A percentile compares a stretch with the other conserved stretches of the same genome.
Conservation (phyloP, 2,113 vertebrate species). For the Sula dactylatra region DNA sequence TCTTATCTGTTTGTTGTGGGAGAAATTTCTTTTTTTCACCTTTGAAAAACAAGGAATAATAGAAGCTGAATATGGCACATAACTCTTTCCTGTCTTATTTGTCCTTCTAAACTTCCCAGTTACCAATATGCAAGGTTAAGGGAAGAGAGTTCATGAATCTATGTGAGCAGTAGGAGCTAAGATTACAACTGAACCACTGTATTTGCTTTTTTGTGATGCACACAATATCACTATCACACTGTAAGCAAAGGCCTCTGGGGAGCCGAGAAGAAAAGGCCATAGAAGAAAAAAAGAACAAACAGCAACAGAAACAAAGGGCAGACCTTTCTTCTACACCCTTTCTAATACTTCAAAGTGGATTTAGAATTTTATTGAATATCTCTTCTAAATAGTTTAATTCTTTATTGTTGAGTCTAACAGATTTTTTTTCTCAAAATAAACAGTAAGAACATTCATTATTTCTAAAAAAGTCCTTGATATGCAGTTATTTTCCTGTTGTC, state of each 20-base stretch:
- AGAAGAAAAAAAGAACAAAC: not conserved
- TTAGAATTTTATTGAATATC: not conserved
- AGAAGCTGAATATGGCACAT: not conserved
- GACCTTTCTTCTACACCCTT: not conserved
- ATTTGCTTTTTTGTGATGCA: not conserved
- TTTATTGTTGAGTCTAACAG: not conserved
- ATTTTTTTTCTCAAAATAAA: not conserved
- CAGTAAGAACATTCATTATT: not conserved
- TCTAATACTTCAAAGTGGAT: not conserved
- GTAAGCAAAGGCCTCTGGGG: not conserved
- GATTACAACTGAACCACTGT: not conserved
- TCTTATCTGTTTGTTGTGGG: fast-evolving
- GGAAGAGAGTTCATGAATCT: not conserved
- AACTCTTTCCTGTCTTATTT: not conserved
- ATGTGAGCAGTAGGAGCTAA: not conserved
- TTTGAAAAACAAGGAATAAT: not conserved
- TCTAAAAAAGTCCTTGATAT: not conserved
- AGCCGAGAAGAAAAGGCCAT: not conserved
- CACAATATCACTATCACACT: not conserved
- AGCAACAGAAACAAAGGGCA: constrained; percentile 17
- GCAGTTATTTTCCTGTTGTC: not conserved
- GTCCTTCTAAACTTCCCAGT: not conserved
- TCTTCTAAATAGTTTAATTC: not conserved
- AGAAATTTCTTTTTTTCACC: not conserved
- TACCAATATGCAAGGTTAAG: not conserved